Conservation (phyloP, 2,797 vertebrate genomes). For the Cossypha polioptera region DNA sequence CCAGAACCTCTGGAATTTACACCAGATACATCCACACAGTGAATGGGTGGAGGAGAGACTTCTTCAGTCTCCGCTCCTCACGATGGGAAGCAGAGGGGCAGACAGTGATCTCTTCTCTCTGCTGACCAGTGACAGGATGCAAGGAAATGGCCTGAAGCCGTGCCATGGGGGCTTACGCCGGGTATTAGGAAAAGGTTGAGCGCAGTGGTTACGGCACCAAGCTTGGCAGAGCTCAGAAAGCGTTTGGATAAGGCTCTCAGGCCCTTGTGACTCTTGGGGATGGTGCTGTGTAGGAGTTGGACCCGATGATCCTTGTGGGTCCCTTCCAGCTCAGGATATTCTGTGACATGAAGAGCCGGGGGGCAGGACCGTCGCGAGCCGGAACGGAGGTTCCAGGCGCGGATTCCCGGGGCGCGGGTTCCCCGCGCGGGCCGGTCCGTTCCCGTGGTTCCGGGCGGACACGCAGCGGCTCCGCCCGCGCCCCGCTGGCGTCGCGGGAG, state of each 20-base stretch:
- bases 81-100: not conserved
- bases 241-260: not conserved
- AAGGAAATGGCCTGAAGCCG: not conserved
- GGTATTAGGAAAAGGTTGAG: not conserved
- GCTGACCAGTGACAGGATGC: not conserved
- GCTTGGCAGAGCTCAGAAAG: not conserved
- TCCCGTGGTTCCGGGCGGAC: constrained; percentile 4
- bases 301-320: rapidly evolving
- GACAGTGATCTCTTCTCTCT: not conserved
- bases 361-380: not conserved
- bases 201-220: not conserved
- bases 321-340: not conserved
- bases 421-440: not conserved
- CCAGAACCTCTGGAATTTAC: rapidly evolving
- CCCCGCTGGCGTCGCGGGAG: not conserved
- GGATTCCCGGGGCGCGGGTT: constrained; percentile 7
- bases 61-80: not conserved
- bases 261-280: not conserved
- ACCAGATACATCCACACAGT: rapidly evolving
- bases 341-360: rapidly evolving
- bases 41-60: not conserved
- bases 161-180: too few relatives aligned
- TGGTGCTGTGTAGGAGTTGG: not conserved
- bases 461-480: not conserved
- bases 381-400: constrained; percentile 9